Conservation (phyloP, 2,888 invertebrate species). For the Rotaria socialis region DNA sequence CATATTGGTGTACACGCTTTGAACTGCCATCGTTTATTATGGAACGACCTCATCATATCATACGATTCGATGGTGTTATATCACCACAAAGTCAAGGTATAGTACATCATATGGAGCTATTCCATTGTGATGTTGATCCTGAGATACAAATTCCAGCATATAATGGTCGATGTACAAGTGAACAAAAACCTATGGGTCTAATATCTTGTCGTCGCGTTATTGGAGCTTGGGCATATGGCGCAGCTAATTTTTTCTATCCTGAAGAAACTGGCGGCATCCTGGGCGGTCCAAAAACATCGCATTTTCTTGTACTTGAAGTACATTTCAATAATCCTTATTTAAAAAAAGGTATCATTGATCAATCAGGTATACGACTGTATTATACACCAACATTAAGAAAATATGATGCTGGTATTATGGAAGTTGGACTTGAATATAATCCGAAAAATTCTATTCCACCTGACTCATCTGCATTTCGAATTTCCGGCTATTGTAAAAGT, state of each 20-base stretch:
- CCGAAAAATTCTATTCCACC: slow-evolving; percentile 98
- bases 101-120: slow-evolving; percentile 97
- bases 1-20: slow-evolving; percentile 89
- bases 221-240: slow-evolving; percentile 99
- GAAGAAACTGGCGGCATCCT: slow-evolving; percentile 83
- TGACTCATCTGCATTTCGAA: slow-evolving; percentile 69
- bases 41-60: slow-evolving; percentile 68
- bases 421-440: slow-evolving; percentile 89
- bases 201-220: slow-evolving; percentile 77
- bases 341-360: slow-evolving; percentile 73
- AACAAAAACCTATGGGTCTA: slow-evolving; percentile 68
- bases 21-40: slow-evolving; percentile 70
- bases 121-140: slow-evolving; percentile 77
- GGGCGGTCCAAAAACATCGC: slow-evolving; percentile 78
- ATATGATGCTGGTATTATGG: slow-evolving; percentile 90
- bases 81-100: slow-evolving; percentile 75
- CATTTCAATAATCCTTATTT: slow-evolving; percentile 89
- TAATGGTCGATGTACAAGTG: slow-evolving; percentile 74
- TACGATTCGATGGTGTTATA: slow-evolving; percentile 81
- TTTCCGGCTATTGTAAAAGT: slow-evolving; percentile 79
- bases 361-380: slow-evolving; percentile 76
- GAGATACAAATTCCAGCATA: slow-evolving; percentile 67
- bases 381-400: slow-evolving; percentile 71
- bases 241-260: slow-evolving; percentile 62
- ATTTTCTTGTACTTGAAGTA: slow-evolving; percentile 84